Conservation (phyloP, 2,797 vertebrate species). For the Lateolabrax maculatus region DNA sequence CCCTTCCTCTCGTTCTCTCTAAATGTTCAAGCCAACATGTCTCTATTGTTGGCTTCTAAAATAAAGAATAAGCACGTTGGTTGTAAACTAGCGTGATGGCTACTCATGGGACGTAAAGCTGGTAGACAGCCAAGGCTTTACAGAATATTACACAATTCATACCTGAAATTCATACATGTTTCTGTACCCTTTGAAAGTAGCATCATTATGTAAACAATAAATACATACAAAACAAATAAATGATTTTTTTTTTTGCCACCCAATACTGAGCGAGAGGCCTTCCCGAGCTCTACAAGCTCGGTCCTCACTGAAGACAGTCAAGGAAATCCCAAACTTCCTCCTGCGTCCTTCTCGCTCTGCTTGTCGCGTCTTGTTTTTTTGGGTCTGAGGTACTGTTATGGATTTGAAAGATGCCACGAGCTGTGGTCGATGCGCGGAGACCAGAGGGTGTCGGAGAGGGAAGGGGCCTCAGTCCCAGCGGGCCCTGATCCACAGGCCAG, state of each 20-base stretch:
- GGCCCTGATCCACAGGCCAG: constrained; percentile 51
- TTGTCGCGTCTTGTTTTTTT: constrained; percentile 44
- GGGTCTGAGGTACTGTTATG: constrained; percentile 68
- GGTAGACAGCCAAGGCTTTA: constrained; percentile 75
- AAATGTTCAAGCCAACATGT: constrained; percentile 25
- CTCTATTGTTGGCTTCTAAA: constrained; percentile 67
- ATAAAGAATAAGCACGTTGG: constrained; percentile 68
- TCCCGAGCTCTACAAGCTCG: constrained; percentile 33
- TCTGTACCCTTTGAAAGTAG: constrained; percentile 84
- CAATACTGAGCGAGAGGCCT: constrained; percentile 47
- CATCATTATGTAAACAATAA: constrained; percentile 88
- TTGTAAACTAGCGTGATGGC: constrained; percentile 79
- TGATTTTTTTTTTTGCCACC: constrained; percentile 48
- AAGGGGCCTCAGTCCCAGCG: constrained; percentile 42
- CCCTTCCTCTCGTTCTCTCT: neutral
- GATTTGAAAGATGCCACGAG: constrained; percentile 47
- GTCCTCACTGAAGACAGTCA: constrained; percentile 40
- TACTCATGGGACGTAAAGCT: constrained; percentile 69
- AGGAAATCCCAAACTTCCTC: constrained; percentile 51
- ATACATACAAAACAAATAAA: constrained; percentile 75
- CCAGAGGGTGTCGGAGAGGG: constrained; percentile 24
- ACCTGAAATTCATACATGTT: constrained; percentile 78
- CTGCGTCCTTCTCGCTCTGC: constrained; percentile 44
- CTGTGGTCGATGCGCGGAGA: constrained; percentile 49
- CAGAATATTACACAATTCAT: constrained; percentile 72